Base-by-base conservation (phyloP, 2,888 invertebrate species). In the Agriopis marginaria region DNA sequence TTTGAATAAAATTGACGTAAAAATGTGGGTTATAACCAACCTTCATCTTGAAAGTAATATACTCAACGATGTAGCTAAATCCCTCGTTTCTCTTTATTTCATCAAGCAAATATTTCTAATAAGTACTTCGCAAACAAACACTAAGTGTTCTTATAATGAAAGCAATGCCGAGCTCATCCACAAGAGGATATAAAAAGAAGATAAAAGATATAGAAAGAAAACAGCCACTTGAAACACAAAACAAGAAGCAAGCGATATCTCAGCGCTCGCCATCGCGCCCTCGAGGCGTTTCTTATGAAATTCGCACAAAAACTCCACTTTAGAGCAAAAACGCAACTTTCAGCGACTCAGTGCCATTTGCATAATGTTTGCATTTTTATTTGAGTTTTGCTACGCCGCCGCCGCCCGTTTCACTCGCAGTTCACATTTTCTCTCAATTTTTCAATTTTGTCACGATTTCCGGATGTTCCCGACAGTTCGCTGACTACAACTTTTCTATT, bases 301-400 rank as follows among this genome's bases (percentile, higher is more conserved):
- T 74, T 79, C 80, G 51, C 77, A 78, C 79, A 81, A 83, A 80
- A 74, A 74, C 72, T 65, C 62, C 62, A 70, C 63, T 63, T 63
- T 66, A 17, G 14, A 66, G 63, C 49, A 55, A 74, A 66, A 66
- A 75, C 72, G 64, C 73, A 80, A 83, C 78, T 82, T 79, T 73
- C 75, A 49, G 63, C 70, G 72, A 73, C 75, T 70, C 78, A 70
- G 73, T 67, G 71, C 80, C 79, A 87, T 89, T 87, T 87, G 81
- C 89, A 89, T 89, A 87, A 85, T 82, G 85, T 86, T 86, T 82
- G 82, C 88, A 86, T 87, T 85, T 84, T 82, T 82, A 82, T 78
- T 77, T 44, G 55, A 44, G 53, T n/a, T 8, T 14, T 23, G 58
- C 60, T 53, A 32, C 32, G 32, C 17, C 2, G 32, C 32, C 17